Conservation (phyloP, 1,140 invertebrate genomes). For the Halictus rubicundus region DNA sequence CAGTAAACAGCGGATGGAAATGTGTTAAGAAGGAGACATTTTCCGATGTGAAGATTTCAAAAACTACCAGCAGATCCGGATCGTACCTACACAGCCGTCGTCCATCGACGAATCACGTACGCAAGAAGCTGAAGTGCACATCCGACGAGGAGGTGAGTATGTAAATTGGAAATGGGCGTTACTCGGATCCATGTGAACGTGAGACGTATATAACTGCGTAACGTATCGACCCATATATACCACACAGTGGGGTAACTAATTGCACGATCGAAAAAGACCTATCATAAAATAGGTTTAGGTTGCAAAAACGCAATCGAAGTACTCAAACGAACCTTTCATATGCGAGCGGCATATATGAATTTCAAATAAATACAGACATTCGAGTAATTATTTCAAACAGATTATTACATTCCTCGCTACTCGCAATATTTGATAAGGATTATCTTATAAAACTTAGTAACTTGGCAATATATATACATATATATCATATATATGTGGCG, state of each 20-base stretch:
- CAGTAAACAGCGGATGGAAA: too few relatives aligned
- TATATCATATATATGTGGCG: too few relatives aligned
- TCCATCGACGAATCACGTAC: constrained; percentile 37
- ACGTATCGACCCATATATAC: background rate
- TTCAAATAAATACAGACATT: too few relatives aligned
- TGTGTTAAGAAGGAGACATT: background rate
- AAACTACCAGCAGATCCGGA: background rate
- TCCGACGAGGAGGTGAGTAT: constrained; percentile 6
- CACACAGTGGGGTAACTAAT: background rate
- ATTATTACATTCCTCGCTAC: too few relatives aligned
- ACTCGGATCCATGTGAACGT: constrained; percentile 22
- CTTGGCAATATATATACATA: too few relatives aligned
- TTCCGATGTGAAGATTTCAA: background rate
- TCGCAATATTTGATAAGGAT: too few relatives aligned
- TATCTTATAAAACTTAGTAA: too few relatives aligned
- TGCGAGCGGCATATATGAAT: too few relatives aligned
- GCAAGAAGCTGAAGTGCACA: constrained; percentile 24
- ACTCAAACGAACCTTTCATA: too few relatives aligned
- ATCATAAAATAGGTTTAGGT: background rate
- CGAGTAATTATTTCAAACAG: too few relatives aligned
- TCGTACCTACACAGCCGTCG: background rate
- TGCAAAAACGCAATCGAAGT: background rate
- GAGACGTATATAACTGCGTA: constrained; percentile 42
- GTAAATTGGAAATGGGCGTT: constrained; percentile 34
- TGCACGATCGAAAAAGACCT: background rate